Evolutionary conservation across 2,888 invertebrate species (phyloP), one percentile per base, ranked within the genome.

Genomic region (Trichopria drosophilae): DNA sequence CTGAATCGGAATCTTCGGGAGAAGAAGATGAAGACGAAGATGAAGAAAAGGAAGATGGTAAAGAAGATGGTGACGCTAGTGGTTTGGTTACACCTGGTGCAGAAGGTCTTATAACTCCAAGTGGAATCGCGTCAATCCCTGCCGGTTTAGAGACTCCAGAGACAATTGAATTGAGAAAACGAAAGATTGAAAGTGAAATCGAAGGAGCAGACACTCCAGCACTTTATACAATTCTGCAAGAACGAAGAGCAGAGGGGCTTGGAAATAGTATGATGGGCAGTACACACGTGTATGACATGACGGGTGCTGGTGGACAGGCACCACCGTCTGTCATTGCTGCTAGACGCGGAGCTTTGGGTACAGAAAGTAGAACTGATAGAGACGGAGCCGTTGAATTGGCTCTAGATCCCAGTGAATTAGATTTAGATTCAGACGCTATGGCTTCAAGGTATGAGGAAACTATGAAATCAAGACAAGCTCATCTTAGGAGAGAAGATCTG

Each of bases 141-240:
- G 89, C 93, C 37, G 97, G 97, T 51, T 84, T 98, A 79, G 98
- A 99, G 79, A 99, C 99, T 0, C 99, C 99, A 0, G 98, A 99
- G 73, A 93, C 94, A 61, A 99, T 99, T 68, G 99, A 99, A 75
- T 81, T 99, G 59, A 82, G 99, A 60, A 99, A 99, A 80, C 90
- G 93, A 78, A 93, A 96, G 72, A 91, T 94, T 56, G 97, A 97
- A 76, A 88, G 86, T 53, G 95, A 96, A 75, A 90, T 93, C 85
- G 99, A 99, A 75, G 91, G 93, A 31, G 88, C 87, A 22, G 96
- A 97, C 70, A 94, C 95, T 0, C 97, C 96, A 1, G 91, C 93
- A 0, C 78, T 99, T 19, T 99, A 95, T 77, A 95, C 95, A 65
- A 90, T 99, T 51, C 77, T 99, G 51, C 96, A 96, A 20, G 99